Evolutionary conservation across 2,113 vertebrate genomes (phyloP).

Genomic region (Hiodon tergisus): DNA sequence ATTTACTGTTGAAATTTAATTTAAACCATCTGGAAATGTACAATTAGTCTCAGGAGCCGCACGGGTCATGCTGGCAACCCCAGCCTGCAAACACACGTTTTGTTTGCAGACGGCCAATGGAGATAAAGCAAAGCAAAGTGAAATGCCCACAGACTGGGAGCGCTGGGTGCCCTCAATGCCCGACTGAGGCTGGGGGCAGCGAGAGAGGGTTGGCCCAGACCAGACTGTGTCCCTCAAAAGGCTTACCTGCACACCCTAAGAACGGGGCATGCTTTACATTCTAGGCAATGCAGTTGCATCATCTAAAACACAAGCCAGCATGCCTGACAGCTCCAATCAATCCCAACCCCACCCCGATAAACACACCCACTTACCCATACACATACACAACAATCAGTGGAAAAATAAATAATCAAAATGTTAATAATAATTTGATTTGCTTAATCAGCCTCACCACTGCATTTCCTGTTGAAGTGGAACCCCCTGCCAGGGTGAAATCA

Average conservation of each 20-base stretch:
- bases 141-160: conserved; percentile 23
- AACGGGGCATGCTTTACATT: not conserved
- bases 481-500: conserved; percentile 15
- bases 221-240: conserved; percentile 15
- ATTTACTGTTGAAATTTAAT: conserved; percentile 31
- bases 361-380: not conserved
- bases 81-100: conserved; percentile 7
- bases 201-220: not conserved
- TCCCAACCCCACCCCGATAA: not conserved
- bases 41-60: conserved; percentile 28
- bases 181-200: not conserved
- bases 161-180: conserved; percentile 1
- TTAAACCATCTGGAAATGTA: conserved; percentile 33
- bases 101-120: conserved; percentile 24
- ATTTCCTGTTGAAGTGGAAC: conserved; percentile 17
- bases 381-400: conserved; percentile 2
- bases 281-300: too few relatives aligned
- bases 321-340: not conserved
- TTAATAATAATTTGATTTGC: conserved; percentile 5
- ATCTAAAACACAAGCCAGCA: not conserved
- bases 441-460: conserved; percentile 17
- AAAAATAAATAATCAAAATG: conserved; percentile 15
- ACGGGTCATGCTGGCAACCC: conserved; percentile 18
- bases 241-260: not conserved
- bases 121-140: conserved; percentile 22